These are phyloP conservation scores for Leptonema lineaticorne DNA, from an alignment of 1,140 invertebrate species.

Conservation along the genomic window DNA sequence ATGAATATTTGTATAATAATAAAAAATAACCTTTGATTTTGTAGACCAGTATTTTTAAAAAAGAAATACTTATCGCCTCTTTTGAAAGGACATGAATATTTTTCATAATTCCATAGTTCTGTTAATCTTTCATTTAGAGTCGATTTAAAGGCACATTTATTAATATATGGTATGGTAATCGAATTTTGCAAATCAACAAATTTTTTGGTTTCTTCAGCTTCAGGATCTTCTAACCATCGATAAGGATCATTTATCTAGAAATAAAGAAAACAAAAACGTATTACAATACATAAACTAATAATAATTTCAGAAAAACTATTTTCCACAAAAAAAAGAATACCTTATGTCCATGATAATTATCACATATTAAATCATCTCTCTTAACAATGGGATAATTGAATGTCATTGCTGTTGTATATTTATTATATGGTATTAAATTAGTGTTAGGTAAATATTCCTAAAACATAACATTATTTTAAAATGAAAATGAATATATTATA, in stretches of 20 bases:
- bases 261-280: background rate
- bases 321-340: no score
- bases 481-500: no score
- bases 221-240: constrained; percentile 95
- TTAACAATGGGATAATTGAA: constrained; percentile 73
- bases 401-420: constrained; percentile 51
- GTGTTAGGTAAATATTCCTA: no score
- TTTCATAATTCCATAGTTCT: constrained; percentile 94
- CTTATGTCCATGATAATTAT: constrained; percentile 81
- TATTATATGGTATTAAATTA: no score
- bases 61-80: constrained; percentile 89
- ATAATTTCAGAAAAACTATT: background rate
- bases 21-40: constrained; percentile 82
- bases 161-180: constrained; percentile 83
- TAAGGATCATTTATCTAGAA: constrained; percentile 87
- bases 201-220: constrained; percentile 85
- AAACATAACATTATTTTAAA: no score
- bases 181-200: constrained; percentile 93
- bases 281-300: background rate
- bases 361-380: constrained; percentile 75
- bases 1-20: constrained; percentile 27
- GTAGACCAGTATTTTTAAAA: constrained; percentile 91
- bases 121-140: constrained; percentile 78
- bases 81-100: constrained; percentile 84
- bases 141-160: constrained; percentile 70